Evolutionary conservation across 2,888 invertebrate species (phyloP), one percentile per base, ranked within the genome.

Genomic region (Sericinus montela): DNA sequence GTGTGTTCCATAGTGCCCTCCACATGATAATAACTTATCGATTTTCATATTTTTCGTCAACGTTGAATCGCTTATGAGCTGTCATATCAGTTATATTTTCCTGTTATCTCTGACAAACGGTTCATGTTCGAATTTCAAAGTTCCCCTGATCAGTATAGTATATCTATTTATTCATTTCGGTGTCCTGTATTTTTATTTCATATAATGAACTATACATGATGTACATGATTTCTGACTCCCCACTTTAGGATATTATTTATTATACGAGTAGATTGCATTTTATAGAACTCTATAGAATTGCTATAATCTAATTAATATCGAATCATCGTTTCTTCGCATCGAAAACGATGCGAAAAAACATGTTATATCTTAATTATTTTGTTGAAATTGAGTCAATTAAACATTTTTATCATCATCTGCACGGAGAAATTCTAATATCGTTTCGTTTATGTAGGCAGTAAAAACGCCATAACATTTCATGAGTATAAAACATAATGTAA

Each of bases 361-460:
- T 9, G 9, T 29, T 10, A 29, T n/a, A 3, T 29, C 3, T 29
- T 10, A 29, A 29, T 0, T 29, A n/a, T 9, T 1, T 29, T 29
- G 3, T 29, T 9, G 29, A 29, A 54, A 51, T 44, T 44, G 47
- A 55, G 57, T 60, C 62, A 65, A 72, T 80, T 80, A 76, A 77
- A 72, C 65, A 67, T 68, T 52, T 62, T 57, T 62, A 63, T 63
- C 60, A 65, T 62, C 46, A 60, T 57, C 59, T 62, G 57, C 60
- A 60, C 59, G 54, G 55, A 52, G 60, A 56, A 56, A 59, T 57
- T 65, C 56, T 44, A 57, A 55, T 53, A 57, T 62, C 65, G 61
- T 69, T 67, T 62, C 56, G 55, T 67, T 74, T 68, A 74, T 70
- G 77, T 68, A 55, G 70, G 62, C 67, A 60, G 72, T 78, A 75